Evolutionary conservation across 37 sponge, comb jelly and placozoan species (phyloP), one percentile per base, ranked within the genome.

Genomic region (Bolinopsis microptera): DNA sequence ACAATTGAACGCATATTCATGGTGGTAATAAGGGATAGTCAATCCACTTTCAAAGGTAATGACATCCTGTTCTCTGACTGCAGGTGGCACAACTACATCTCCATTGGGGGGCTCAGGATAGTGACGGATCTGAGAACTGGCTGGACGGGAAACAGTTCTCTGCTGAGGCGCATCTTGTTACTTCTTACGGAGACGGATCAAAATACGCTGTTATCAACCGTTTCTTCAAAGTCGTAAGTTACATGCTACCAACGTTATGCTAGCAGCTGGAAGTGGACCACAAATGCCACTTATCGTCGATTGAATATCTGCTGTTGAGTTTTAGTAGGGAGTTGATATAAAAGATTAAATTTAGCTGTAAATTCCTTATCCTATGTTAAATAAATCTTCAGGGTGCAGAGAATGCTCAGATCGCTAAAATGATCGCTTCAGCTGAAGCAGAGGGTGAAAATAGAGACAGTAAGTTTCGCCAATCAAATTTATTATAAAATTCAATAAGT

Each of bases 91-190:
- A 86, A 41, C 30, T 86, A 8, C 90, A 86, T 27, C 41, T 86
- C 1, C 90, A 86, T 26, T 86, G 90, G 90, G 90, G 90, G 9
- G 80, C 35, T 77, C 38, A 16, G 18, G 90, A 86, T 86, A 39
- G 30, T 1, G 31, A 22, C 8, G 90, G 90, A 0, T 86, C 90
- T 0, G 90, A 86, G 61, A 40, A 86, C 61, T 24, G 25, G 26
- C 61, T 86, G 30, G n/a, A 86, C 61, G 90, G 31, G 0, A 86
- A 35, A 27, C 41, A 40, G 48, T 27, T 36, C 90, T 23, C 41
- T 21, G 61, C 61, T 1, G 90, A 86, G 61, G 25, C 23, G n/a
- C 90, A 86, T 34, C 32, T 86, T 35, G 90, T 86, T 0, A 86
- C 41, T 27, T 23, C 36, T 2, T 86, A 86, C 61, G 61, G 61